phyloP scores from a whole-genome alignment of 2,888 invertebrate genomes.

The Patella caerulea region DNA sequence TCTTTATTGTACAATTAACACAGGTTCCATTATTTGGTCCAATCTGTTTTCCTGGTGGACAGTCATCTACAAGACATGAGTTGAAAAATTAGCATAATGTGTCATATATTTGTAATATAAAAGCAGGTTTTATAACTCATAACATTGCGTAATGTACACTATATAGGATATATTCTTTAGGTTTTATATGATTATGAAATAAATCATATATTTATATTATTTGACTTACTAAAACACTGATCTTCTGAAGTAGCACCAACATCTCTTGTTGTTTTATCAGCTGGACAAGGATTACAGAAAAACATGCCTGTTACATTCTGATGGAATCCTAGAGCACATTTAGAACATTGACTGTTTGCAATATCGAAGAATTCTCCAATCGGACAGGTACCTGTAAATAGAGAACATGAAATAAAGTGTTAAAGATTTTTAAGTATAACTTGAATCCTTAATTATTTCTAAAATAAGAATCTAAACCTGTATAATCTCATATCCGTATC shows the following conservation, averaged over 20 bases:
- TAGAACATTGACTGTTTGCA: constrained; percentile 78
- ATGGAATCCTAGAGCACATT: constrained; percentile 94
- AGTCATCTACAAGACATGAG: constrained; percentile 11
- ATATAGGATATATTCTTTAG: too few relatives aligned
- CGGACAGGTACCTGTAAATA: constrained; percentile 79
- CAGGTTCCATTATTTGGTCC: constrained; percentile 14
- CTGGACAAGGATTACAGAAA: constrained; percentile 89
- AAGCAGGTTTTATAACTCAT: too few relatives aligned
- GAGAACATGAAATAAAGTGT: not conserved
- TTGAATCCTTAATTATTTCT: too few relatives aligned
- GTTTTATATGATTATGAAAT: too few relatives aligned
- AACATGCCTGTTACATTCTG: constrained; percentile 95
- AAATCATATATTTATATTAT: too few relatives aligned
- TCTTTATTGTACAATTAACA: constrained; percentile 15
- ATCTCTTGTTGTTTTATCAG: constrained; percentile 85
- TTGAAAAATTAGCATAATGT: too few relatives aligned
- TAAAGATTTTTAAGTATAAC: too few relatives aligned
- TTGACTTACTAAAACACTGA: constrained; percentile 43
- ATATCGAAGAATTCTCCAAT: constrained; percentile 84
- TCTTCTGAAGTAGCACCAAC: constrained; percentile 30
- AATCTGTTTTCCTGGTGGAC: constrained; percentile 13
- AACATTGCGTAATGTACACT: too few relatives aligned
- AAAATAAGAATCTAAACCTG: too few relatives aligned
- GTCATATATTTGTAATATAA: too few relatives aligned
- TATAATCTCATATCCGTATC: too few relatives aligned